Conservation (phyloP, 1,140 invertebrate genomes). For the Drosophila saltans region DNA sequence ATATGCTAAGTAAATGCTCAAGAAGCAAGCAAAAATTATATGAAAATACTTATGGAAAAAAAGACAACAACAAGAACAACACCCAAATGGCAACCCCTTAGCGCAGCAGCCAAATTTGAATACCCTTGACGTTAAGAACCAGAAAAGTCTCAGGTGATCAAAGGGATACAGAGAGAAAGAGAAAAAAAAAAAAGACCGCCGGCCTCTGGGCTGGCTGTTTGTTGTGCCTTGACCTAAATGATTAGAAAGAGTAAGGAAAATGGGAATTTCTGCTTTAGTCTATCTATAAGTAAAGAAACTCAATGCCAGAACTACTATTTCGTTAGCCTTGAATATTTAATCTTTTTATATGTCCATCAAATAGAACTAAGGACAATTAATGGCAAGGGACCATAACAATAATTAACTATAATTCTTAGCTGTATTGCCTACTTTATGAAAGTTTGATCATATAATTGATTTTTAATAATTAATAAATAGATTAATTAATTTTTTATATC, state of each 20-base stretch:
- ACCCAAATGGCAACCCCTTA: slow-evolving; percentile 1
- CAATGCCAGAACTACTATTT: background rate
- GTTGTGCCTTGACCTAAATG: slow-evolving; percentile 7
- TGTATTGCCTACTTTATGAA: too few relatives aligned
- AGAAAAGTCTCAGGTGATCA: slow-evolving; percentile 1
- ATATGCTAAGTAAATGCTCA: slow-evolving; percentile 75
- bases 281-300: background rate
- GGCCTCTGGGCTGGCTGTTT: background rate
- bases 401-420: too few relatives aligned
- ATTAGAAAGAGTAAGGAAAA: background rate
- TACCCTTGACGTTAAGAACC: background rate
- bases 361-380: too few relatives aligned
- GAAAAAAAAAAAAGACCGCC: background rate
- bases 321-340: too few relatives aligned
- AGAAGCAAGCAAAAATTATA: slow-evolving; percentile 48
- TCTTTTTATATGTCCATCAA: too few relatives aligned
- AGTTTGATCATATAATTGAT: too few relatives aligned
- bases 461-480: too few relatives aligned
- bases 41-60: slow-evolving; percentile 3
- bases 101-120: slow-evolving; percentile 5
- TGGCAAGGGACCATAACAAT: too few relatives aligned
- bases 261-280: background rate
- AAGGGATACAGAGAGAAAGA: background rate
- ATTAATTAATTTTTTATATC: too few relatives aligned
- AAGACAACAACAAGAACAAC: background rate